These are phyloP conservation scores for Ichneumoninae sp. DNA, from an alignment of 2,888 invertebrate genomes.

Conservation along the genomic window DNA sequence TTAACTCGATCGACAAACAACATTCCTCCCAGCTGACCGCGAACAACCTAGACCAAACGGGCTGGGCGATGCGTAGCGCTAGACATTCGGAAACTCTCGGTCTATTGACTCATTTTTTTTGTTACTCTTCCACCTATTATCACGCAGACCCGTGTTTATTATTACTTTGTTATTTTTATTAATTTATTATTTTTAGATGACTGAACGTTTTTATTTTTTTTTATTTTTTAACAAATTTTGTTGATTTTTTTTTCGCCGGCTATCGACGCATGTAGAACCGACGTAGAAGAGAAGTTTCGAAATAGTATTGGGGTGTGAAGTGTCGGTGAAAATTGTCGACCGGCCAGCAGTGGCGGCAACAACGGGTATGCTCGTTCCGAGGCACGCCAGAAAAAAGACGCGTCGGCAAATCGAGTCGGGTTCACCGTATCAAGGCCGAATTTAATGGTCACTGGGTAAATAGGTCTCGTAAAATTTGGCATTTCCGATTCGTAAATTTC, in stretches of 20 bases:
- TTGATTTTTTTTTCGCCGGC: not conserved
- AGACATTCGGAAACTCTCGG: not conserved
- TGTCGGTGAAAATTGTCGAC: constrained; percentile 50
- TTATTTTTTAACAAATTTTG: too few relatives aligned
- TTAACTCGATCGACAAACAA: constrained; percentile 66
- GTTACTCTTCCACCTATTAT: not conserved
- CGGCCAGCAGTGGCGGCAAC: constrained; percentile 35
- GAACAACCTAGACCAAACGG: constrained; percentile 26
- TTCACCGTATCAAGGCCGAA: constrained; percentile 54
- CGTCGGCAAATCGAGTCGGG: constrained; percentile 47
- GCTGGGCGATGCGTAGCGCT: not conserved
- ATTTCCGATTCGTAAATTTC: constrained; percentile 47
- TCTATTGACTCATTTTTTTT: not conserved
- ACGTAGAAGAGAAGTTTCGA: constrained; percentile 20
- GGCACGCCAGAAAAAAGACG: constrained; percentile 24
- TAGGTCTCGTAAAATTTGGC: constrained; percentile 34
- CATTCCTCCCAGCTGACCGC: constrained; percentile 53
- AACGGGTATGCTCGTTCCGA: constrained; percentile 34
- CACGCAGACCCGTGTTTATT: too few relatives aligned
- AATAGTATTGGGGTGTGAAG: constrained; percentile 47
- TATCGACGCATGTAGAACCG: constrained; percentile 27
- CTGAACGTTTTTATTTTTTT: not conserved
- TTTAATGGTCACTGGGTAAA: constrained; percentile 40
- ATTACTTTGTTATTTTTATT: not conserved
- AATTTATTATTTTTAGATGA: not conserved